Conservation (phyloP, 2,888 invertebrate species). For the Nysson spinosus region DNA sequence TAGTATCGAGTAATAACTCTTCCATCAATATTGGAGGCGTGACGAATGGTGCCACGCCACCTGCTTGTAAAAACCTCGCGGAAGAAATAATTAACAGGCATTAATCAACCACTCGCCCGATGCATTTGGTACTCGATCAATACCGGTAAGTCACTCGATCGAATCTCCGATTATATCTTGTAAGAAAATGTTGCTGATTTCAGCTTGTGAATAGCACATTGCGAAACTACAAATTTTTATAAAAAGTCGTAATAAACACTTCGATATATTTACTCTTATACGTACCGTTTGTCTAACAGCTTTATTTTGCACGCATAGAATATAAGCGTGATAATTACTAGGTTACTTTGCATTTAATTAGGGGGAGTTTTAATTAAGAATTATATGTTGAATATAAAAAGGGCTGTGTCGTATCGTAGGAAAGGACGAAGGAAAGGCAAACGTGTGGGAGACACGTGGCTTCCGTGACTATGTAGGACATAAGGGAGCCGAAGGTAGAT, state of each 20-base stretch:
- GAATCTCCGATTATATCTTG: neutral
- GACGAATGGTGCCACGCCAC: conserved; percentile 49
- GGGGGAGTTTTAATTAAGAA: no score
- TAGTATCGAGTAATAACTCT: conserved; percentile 55
- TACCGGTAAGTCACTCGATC: neutral
- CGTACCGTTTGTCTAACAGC: no score
- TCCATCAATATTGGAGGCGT: conserved; percentile 53
- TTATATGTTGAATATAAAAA: no score
- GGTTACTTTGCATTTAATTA: no score
- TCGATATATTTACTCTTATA: no score
- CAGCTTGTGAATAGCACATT: no score
- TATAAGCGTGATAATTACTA: no score
- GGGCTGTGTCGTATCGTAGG: conserved; percentile 18
- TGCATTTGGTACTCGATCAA: conserved; percentile 20
- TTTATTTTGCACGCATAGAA: no score
- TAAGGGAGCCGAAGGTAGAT: conserved; percentile 38
- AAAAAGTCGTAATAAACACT: no score
- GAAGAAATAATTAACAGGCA: conserved; percentile 64
- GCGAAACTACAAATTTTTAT: no score
- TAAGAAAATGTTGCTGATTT: no score
- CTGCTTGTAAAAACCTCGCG: conserved; percentile 56
- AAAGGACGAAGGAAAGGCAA: conserved; percentile 16
- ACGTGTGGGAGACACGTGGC: conserved; percentile 39
- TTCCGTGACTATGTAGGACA: conserved; percentile 39
- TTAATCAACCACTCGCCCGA: conserved; percentile 56